Base-by-base conservation (phyloP, 2,797 vertebrate genomes). In the Chlorospingus semifuscus region DNA sequence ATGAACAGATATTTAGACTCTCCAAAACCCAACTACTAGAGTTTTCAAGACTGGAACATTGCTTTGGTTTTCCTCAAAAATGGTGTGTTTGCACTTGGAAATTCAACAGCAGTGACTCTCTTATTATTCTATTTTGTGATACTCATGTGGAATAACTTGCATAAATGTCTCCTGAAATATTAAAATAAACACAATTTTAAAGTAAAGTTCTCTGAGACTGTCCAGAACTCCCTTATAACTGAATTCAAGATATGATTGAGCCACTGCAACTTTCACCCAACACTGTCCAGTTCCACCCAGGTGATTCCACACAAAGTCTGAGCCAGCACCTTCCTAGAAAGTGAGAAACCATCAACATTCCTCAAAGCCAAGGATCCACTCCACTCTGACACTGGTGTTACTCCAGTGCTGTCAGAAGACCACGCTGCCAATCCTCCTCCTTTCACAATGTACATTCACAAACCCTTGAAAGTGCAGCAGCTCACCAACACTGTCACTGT, bases 371-470 rank as follows among this genome's bases (percentile, higher is more conserved):
- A 14, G 30, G 56, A n/a, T 10, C 8, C 60, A 4, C 64, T 69
- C n/a, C 49, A 42, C 0, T 7, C 24, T 57, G 79, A 21, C 42
- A 49, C 27, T 76, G 0, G 0, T 27, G 29, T 59, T 56, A 52
- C 22, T 64, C 71, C 87, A 77, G 63, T 10, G 42, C 2, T 75
- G 47, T n/a, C 65, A 8, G 15, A n/a, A 41, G n/a, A 49, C 24
- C 41, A 32, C 0, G 7, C 3, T 77, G 60, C 65, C 86, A 87
- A 37, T 36, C 39, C 47, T 20, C 29, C 63, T 22, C 3, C 27
- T 56, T 29, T 8, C 7, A 87, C n/a, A 1, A 37, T 5, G 55
- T 3, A 32, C 55, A 30, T 24, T 60, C 56, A 80, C 34, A 66
- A 61, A 68, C 15, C 49, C 76, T 19, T 60, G 4, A 23, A n/a